Conservation (phyloP, 2,888 invertebrate species). For the Gymnocheta viridis region DNA sequence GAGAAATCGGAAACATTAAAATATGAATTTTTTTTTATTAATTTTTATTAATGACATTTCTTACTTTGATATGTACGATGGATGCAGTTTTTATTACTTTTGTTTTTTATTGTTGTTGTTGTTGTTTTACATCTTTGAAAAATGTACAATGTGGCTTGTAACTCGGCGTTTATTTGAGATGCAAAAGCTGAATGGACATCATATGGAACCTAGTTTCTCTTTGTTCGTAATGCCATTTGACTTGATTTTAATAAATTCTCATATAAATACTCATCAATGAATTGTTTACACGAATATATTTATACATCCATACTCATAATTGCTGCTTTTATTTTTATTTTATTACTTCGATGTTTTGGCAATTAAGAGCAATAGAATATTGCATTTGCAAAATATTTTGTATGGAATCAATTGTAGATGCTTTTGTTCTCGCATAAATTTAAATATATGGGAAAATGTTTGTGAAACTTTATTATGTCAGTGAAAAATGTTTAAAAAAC, state of each 20-base stretch:
- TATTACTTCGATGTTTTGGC: constrained; percentile 58
- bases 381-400: not conserved
- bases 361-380: constrained; percentile 60
- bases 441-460: not conserved
- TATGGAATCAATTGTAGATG: not conserved
- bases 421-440: not conserved
- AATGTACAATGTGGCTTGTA: constrained; percentile 13
- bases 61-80: constrained; percentile 1
- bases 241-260: constrained; percentile 70
- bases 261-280: constrained; percentile 61
- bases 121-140: constrained; percentile 8
- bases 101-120: too few species aligned
- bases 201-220: constrained; percentile 62
- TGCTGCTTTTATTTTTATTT: constrained; percentile 15
- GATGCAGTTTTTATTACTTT: constrained; percentile 32
- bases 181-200: constrained; percentile 46
- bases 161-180: constrained; percentile 6
- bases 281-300: constrained; percentile 19
- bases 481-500: not conserved
- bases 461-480: not conserved
- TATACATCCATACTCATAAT: not conserved
- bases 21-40: constrained; percentile 50
- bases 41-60: constrained; percentile 60
- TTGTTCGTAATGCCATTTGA: constrained; percentile 62
- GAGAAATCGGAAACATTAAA: constrained; percentile 63